Base-by-base conservation (phyloP, 2,888 invertebrate species). In the Ecliptopera silaceata region DNA sequence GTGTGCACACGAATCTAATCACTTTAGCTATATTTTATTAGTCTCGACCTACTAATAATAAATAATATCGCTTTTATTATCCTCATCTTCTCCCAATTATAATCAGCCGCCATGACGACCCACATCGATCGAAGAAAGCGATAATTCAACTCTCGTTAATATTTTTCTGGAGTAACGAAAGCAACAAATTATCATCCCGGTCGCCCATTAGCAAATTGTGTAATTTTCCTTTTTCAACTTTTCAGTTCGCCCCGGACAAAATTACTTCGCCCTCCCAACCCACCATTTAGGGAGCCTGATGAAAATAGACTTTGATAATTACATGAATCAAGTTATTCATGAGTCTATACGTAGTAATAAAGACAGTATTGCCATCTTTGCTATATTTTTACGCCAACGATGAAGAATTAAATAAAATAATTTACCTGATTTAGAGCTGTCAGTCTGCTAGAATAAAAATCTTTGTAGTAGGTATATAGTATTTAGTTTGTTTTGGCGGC, bases 141-240 rank as follows among this genome's bases (percentile, higher is more conserved):
- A 55, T 63, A 59, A 66, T 63, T 63, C 58, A 61, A 75, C 76
- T 75, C 72, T 69, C 77, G 74, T 79, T 79, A 79, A 81, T 77
- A 79, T 76, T 74, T 73, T 76, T 77, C 69, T 75, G 65, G 67
- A 68, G 75, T 71, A 79, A 79, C 79, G 84, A 83, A 83, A 84
- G 78, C 75, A 75, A 79, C 82, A 80, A 86, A 86, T 85, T 82
- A 86, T 84, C 80, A 84, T 81, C 77, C 81, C 70, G 69, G 70
- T 75, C 78, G 65, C 74, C 87, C 84, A 88, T 88, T 88, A 88
- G 85, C 87, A 84, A 87, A 88, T 88, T 88, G 87, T 85, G 81
- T 87, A 87, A 88, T 87, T 87, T 86, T 88, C 86, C 81, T 88
- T 87, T 86, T 86, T 85, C 82, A 84, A 85, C 80, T 84, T 26